Percentiles rank a stretch among this genome's conserved stretches.
Conservation (phyloP, 2,888 invertebrate genomes). For the Craniophora ligustri region DNA sequence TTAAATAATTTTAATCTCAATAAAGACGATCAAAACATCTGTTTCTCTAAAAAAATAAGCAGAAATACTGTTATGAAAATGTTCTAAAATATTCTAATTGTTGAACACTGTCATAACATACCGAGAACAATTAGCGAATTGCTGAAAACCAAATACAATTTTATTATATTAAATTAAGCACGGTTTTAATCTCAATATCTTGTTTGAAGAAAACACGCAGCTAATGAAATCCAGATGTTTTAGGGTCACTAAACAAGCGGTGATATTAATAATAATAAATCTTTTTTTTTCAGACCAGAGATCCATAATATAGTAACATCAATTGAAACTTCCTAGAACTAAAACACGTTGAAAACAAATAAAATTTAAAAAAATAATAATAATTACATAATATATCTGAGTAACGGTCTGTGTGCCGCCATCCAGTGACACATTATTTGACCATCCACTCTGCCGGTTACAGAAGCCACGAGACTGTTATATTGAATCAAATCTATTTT, state of each 20-base stretch:
- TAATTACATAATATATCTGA: too few species aligned
- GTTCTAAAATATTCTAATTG: conserved; percentile 36
- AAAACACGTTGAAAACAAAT: too few species aligned
- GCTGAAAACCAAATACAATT: conserved; percentile 47
- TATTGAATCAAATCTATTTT: too few species aligned
- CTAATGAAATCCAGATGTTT: conserved; percentile 58
- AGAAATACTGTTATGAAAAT: conserved; percentile 18
- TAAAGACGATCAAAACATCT: conserved; percentile 25
- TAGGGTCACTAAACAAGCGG: conserved; percentile 33
- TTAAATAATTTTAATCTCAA: conserved; percentile 36
- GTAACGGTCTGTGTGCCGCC: too few species aligned
- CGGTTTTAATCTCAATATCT: conserved; percentile 60
- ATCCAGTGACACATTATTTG: too few species aligned
- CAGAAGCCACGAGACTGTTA: too few species aligned
- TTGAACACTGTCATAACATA: conserved; percentile 29
- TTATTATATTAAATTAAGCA: conserved; percentile 58
- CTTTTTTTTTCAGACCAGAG: too few species aligned
- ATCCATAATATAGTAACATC: too few species aligned
- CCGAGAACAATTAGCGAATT: conserved; percentile 48
- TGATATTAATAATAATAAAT: too few species aligned
- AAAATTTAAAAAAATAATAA: too few species aligned
- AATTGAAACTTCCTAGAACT: too few species aligned
- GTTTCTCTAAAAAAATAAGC: conserved; percentile 17
- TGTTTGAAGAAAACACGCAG: conserved; percentile 56
- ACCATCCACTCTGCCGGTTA: too few species aligned